Conservation (phyloP, 2,888 invertebrate genomes). For the Drosophila aldrichi region DNA sequence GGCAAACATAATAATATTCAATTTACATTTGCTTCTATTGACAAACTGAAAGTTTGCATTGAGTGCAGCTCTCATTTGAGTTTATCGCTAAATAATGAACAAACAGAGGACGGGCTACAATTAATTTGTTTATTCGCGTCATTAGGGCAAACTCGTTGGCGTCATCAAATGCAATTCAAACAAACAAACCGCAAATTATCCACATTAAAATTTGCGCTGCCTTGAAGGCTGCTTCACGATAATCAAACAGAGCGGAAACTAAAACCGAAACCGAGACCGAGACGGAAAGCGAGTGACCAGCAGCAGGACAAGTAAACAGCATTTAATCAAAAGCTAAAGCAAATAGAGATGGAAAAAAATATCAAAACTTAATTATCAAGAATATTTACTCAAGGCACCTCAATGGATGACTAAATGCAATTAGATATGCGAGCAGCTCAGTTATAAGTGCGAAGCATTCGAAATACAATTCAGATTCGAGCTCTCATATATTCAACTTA, state of each 20-base stretch:
- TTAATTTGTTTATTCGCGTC: slow-evolving; percentile 39
- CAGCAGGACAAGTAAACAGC: not conserved
- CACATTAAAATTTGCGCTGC: not conserved
- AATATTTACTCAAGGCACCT: slow-evolving; percentile 4
- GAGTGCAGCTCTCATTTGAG: not conserved
- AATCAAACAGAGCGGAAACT: not conserved
- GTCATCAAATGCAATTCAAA: slow-evolving; percentile 40
- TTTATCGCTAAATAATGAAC: slow-evolving; percentile 25
- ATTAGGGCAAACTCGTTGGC: slow-evolving; percentile 49
- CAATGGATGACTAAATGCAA: not conserved
- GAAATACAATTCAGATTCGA: not conserved
- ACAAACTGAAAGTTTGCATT: not conserved
- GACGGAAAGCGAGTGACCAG: not conserved
- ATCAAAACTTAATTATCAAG: slow-evolving; percentile 1
- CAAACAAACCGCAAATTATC: slow-evolving; percentile 62
- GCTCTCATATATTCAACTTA: not conserved
- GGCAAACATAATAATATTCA: not conserved
- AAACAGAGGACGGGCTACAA: slow-evolving; percentile 27
- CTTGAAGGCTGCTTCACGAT: not conserved
- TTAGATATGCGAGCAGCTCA: slow-evolving; percentile 1
- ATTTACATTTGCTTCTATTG: not conserved
- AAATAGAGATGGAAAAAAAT: not conserved
- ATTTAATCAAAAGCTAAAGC: slow-evolving; percentile 1
- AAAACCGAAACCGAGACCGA: not conserved
- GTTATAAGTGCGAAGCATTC: not conserved